phyloP scores from a whole-genome alignment of 2,888 invertebrate species.

The Gonocerus acuteangulatus region DNA sequence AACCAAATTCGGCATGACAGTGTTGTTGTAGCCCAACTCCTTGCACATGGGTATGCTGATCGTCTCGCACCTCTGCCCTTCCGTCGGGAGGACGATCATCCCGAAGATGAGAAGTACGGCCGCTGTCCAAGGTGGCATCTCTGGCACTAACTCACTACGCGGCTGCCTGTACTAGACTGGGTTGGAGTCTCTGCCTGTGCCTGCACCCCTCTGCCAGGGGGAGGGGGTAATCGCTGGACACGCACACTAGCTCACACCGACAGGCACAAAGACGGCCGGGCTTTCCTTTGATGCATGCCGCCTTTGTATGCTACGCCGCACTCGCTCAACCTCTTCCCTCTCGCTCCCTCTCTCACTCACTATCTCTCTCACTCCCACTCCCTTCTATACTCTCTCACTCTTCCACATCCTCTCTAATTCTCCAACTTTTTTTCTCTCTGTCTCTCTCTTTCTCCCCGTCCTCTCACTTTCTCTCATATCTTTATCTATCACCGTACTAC shows the following conservation, averaged over 20 bases:
- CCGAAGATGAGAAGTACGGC: constrained; percentile 9
- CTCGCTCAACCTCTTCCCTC: no score
- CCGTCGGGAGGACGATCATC: constrained; percentile 14
- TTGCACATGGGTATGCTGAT: constrained; percentile 72
- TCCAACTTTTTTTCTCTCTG: no score
- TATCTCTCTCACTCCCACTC: no score
- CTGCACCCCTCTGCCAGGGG: not conserved
- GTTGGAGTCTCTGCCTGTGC: not conserved
- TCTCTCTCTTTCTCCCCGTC: no score
- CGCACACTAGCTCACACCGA: not conserved
- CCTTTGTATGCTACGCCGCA: not conserved
- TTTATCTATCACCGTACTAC: no score
- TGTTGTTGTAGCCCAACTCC: constrained; percentile 77
- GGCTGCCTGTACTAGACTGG: not conserved
- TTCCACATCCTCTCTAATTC: no score
- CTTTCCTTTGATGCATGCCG: constrained; percentile 8
- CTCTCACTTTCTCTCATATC: no score
- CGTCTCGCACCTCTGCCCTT: constrained; percentile 59
- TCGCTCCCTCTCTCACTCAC: no score
- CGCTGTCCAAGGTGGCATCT: not conserved
- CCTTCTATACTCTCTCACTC: no score
- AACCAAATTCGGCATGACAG: constrained; percentile 78
- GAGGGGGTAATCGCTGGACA: not conserved
- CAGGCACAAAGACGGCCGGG: not conserved
- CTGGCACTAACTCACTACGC: not conserved